These are phyloP conservation scores for Sacculina carcini DNA, from an alignment of 2,888 invertebrate species.

Conservation along the genomic window DNA sequence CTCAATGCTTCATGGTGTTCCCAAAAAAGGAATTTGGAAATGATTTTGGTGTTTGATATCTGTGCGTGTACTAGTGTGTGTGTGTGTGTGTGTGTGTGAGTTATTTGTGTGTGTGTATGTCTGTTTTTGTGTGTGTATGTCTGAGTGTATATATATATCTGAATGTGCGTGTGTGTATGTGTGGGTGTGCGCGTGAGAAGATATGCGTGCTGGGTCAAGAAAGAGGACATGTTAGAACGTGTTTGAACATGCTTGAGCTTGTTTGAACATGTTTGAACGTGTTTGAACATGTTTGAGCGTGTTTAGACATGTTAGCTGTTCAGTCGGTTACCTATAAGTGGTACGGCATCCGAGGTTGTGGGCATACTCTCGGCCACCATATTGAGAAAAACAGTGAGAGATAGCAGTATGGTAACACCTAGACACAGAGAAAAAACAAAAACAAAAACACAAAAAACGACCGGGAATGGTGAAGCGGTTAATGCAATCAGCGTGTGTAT, in stretches of 20 bases:
- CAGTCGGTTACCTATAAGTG: slow-evolving; percentile 68
- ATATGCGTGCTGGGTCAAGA: neutral
- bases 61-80: neutral
- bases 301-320: slow-evolving; percentile 4
- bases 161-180: neutral
- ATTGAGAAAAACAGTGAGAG: slow-evolving; percentile 99
- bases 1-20: too few species aligned
- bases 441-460: neutral
- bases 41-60: neutral
- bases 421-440: slow-evolving; percentile 20
- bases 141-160: neutral
- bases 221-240: neutral
- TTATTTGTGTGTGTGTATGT: neutral
- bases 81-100: neutral
- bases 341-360: slow-evolving; percentile 98
- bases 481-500: too few species aligned
- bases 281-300: too few species aligned
- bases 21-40: neutral
- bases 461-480: too few species aligned
- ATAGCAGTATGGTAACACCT: slow-evolving; percentile 98
- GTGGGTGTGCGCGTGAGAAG: too few species aligned
- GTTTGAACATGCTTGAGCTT: neutral
- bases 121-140: neutral
- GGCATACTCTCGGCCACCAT: slow-evolving; percentile 99
- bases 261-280: too few species aligned